A percentile compares a stretch with the other conserved stretches of the same genome.
These are phyloP conservation scores for Drosophila suboccidentalis DNA, from an alignment of 2,888 invertebrate genomes.

Conservation along the genomic window DNA sequence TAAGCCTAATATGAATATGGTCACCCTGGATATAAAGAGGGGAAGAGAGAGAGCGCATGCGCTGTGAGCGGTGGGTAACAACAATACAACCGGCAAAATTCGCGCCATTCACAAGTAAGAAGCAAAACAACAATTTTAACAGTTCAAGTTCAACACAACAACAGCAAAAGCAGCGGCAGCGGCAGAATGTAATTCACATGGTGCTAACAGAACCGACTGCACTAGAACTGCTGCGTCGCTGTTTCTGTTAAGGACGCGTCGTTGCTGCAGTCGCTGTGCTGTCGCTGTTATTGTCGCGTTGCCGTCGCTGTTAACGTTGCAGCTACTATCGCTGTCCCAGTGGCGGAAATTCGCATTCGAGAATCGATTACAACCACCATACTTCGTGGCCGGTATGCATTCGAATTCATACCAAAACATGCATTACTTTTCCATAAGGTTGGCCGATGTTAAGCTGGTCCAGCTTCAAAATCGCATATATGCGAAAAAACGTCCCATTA, in stretches of 20 bases:
- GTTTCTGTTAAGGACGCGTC: neutral
- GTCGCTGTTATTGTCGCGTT: neutral
- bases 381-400: no score
- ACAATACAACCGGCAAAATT: slow-evolving; percentile 3
- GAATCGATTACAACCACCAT: no score
- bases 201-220: neutral
- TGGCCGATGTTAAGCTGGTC: no score
- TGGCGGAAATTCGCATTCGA: no score
- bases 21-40: neutral
- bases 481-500: no score
- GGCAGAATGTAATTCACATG: neutral
- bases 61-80: neutral
- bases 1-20: neutral
- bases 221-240: neutral
- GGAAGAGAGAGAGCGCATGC: neutral
- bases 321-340: neutral
- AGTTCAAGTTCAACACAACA: slow-evolving; percentile 12
- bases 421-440: no score
- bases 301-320: neutral
- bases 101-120: neutral
- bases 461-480: no score
- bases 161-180: neutral
- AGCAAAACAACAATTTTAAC: neutral
- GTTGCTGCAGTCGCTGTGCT: neutral
- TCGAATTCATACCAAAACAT: no score